These are phyloP conservation scores for Archocentrus centrarchus DNA, from an alignment of 2,113 vertebrate species.

Conservation along the genomic window DNA sequence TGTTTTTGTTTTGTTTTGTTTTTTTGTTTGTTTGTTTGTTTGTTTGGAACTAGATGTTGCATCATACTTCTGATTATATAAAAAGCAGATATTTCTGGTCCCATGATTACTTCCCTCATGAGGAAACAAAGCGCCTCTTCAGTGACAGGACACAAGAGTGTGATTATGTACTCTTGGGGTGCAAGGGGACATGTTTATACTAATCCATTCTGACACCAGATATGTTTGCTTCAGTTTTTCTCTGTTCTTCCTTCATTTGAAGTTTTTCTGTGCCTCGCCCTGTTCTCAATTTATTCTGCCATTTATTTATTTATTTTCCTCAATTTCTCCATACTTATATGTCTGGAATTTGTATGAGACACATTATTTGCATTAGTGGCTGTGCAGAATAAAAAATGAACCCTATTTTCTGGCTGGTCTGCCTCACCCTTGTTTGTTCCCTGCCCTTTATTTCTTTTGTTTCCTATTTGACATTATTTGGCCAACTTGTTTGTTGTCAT, in stretches of 20 bases:
- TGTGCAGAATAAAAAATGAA: conserved; percentile 41
- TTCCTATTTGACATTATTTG: conserved; percentile 66
- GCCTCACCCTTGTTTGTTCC: conserved; percentile 48
- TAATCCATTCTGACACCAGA: conserved; percentile 50
- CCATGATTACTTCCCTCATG: background rate
- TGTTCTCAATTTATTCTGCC: conserved; percentile 52
- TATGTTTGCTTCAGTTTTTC: conserved; percentile 49
- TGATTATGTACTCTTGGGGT: conserved; percentile 32
- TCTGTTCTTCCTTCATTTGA: conserved; percentile 48
- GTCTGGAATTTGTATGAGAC: conserved; percentile 48
- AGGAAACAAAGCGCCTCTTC: conserved; percentile 12
- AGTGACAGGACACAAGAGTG: conserved; percentile 18
- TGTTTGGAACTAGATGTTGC: too few species aligned
- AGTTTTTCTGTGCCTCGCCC: conserved; percentile 26
- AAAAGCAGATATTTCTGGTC: background rate
- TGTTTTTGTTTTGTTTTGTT: too few species aligned
- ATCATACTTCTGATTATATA: background rate
- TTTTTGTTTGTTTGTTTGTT: too few species aligned
- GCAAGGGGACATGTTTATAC: conserved; percentile 40
- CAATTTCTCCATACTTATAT: conserved; percentile 35
- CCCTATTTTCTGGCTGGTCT: conserved; percentile 35
- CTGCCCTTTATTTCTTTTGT: conserved; percentile 53
- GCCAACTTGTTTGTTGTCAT: conserved; percentile 73
- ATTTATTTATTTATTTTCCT: conserved; percentile 53
- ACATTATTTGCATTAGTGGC: conserved; percentile 62